Percentiles rank a stretch among this genome's conserved stretches.
Conservation (phyloP, 1,140 invertebrate species). For the Neodiprion pinetum region DNA sequence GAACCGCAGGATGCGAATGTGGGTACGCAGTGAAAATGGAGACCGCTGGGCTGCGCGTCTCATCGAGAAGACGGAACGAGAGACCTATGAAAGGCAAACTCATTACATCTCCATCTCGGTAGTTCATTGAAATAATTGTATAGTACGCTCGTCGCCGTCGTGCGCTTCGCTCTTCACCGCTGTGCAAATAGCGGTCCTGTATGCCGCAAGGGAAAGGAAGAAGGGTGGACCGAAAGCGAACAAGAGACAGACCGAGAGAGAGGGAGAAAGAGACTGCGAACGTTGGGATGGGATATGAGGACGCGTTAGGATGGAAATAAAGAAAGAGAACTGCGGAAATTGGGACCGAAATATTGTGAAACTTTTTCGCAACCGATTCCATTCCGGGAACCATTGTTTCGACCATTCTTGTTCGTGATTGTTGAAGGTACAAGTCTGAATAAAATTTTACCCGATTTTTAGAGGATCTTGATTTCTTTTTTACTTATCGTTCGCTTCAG, state of each 20-base stretch:
- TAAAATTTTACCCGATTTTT: not conserved
- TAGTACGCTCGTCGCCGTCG: conserved; percentile 26
- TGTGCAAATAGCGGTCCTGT: not conserved
- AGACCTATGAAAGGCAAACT: conserved; percentile 42
- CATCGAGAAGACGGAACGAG: not conserved
- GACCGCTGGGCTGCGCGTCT: too few species aligned
- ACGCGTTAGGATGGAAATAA: too few species aligned
- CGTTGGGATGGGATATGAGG: too few species aligned
- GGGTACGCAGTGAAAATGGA: too few species aligned
- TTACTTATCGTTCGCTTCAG: not conserved
- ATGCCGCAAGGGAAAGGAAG: conserved; percentile 5
- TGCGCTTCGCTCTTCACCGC: conserved; percentile 20
- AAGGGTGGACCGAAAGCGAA: not conserved
- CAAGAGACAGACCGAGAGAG: conserved; percentile 8
- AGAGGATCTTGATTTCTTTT: not conserved
- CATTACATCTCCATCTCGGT: conserved; percentile 51
- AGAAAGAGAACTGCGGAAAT: too few species aligned
- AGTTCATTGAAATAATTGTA: conserved; percentile 52
- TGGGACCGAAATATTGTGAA: conserved; percentile 35
- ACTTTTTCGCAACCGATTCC: not conserved
- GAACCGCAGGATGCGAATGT: too few species aligned
- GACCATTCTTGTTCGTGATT: too few species aligned
- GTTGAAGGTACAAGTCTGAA: not conserved
- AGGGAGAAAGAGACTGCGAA: conserved; percentile 9
- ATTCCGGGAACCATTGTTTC: too few species aligned